Evolutionary conservation across 2,797 vertebrate genomes (phyloP), one percentile per base, ranked within the genome.

Genomic region (Sternarchorhynchus goeldii): DNA sequence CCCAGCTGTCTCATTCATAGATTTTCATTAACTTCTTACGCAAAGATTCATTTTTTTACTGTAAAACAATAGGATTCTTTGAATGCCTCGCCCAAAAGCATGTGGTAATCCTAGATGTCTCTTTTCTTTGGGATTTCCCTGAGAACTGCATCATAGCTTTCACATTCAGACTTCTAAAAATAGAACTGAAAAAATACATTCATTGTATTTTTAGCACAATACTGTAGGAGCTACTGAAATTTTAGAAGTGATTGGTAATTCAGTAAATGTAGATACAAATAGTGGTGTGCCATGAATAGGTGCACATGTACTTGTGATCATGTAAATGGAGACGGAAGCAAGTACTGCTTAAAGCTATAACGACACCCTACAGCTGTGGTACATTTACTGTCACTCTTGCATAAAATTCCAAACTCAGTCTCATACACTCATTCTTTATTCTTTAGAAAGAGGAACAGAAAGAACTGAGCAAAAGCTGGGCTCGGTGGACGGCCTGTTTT

Each of bases 401-500:
- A 66, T 25, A 32, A 18, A 29, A 31, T 12, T 32, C 14, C 6
- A 14, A 14, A 32, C 50, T 29, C 7, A 45, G 29, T 56, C 16
- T 34, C 31, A 39, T 2, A 45, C 25, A 58, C 29, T 56, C 64
- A 82, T 76, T 86, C 77, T 81, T n/a, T 6, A 64, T 29, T 45
- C 25, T 1, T 45, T 86, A 94, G 92, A 93, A 93, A 88, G 90
- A 84, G 77, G 88, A 89, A 78, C 92, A 92, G 83, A 89, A 83
- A 83, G 87, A 93, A 21, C 88, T 95, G 58, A 92, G 88, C 75
- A 32, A 87, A 77, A 90, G 57, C 0, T 98, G 97, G 96, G 95
- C 95, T 59, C 92, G 85, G 78, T 98, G 96, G 95, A 90, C 93
- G 18, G 89, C 88, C 67, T 75, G 94, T 81, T 87, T 93, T 82